Evolutionary conservation across 2,888 invertebrate genomes (phyloP), one percentile per base, ranked within the genome.

Genomic region (Lithosia quadra): DNA sequence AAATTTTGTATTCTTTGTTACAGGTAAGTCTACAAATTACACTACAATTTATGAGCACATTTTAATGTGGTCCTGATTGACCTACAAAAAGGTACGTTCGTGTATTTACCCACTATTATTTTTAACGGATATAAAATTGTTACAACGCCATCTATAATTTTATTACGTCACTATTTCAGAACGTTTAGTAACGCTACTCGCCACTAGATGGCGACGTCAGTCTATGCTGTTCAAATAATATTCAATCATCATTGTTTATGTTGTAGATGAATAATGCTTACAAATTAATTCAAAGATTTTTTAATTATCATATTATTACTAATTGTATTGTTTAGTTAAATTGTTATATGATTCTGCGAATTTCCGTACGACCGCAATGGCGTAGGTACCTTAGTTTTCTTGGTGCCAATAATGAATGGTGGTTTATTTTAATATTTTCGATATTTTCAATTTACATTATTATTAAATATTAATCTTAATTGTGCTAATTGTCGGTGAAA

Each of bases 81-180:
- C 69, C 65, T 53, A 24, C 22, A 24, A 28, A 61, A 10, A 21
- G 34, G 24, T 60, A n/a, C 7, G 22, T 60, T 28, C 9, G 9
- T 24, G 33, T 43, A 4, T 22, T 43, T 7, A 4, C n/a, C 13
- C 24, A 15, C 15, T 13, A 15, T 18, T 18, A 18, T 49, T n/a
- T 49, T 9, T 9, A 4, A n/a, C n/a, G n/a, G 5, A 2, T 7
- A 4, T 15, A 67, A 57, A 18, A 69, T 66, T 65, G 58, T 71
- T 69, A 73, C 72, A 89, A 83, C 89, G 89, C 89, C 89, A 89
- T 85, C 90, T 90, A 70, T 59, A 5, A 9, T 3, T 0, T 0
- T n/a, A n/a, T 28, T 1, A 1, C 4, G 13, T 13, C 0, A 65
- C 43, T 55, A 33, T 24, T n/a, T 43, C 0, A 11, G n/a, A n/a